Percentiles rank a stretch among this genome's conserved stretches.
phyloP scores from a whole-genome alignment of 2,888 invertebrate genomes.

The Mesorhabditis belari region DNA sequence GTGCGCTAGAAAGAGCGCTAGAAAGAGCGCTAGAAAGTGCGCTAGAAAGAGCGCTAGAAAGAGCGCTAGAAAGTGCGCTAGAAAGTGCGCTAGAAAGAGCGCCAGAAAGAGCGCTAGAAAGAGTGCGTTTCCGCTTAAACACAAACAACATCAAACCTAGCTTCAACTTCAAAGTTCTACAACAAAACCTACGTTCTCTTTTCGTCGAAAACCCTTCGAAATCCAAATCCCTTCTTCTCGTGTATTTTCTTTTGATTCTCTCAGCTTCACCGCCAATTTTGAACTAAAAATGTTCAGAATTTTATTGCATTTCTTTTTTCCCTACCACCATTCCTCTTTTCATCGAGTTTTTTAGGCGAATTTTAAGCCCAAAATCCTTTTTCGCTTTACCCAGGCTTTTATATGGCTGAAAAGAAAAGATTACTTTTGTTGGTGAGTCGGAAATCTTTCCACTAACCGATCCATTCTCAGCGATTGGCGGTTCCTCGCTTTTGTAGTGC shows the following conservation, averaged over 20 bases:
- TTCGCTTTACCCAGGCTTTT: neutral
- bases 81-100: no score
- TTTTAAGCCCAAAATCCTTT: neutral
- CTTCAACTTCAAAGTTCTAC: no score
- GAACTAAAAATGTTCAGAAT: no score
- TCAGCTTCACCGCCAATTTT: conserved; percentile 3
- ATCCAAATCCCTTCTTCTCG: conserved; percentile 18
- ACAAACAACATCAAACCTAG: no score
- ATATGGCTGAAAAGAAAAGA: neutral
- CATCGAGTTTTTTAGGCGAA: neutral
- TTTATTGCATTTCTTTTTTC: no score
- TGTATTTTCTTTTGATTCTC: conserved; percentile 17
- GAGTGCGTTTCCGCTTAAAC: no score
- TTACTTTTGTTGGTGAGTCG: no score
- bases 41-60: no score
- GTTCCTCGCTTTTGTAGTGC: neutral
- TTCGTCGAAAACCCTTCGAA: neutral
- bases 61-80: no score
- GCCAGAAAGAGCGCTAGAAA: no score
- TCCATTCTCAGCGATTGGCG: neutral
- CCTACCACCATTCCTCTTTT: neutral
- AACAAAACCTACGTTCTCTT: neutral
- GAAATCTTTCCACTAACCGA: neutral
- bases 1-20: no score
- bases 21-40: no score